Evolutionary conservation across 2,113 vertebrate genomes (phyloP).

Genomic region (Xiphorhynchus elegans): DNA sequence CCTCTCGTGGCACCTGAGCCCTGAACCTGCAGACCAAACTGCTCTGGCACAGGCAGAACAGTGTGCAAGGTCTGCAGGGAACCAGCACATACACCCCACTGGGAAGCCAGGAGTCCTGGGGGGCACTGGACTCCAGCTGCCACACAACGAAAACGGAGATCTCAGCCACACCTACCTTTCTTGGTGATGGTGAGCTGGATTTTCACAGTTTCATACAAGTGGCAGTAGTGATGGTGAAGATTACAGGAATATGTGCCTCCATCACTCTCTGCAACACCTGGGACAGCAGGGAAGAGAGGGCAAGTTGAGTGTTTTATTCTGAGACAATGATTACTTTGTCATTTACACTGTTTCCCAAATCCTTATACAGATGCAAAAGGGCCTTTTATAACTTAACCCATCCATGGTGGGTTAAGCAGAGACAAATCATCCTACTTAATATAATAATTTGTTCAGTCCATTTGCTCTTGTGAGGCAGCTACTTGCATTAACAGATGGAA

Average conservation of each 20-base stretch:
- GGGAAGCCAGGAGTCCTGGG: not conserved
- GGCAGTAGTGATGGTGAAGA: conserved; percentile 94
- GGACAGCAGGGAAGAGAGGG: not conserved
- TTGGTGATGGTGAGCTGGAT: conserved; percentile 84
- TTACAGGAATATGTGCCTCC: conserved; percentile 89
- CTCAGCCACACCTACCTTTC: conserved; percentile 70
- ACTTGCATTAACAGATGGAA: not conserved
- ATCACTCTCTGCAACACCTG: conserved; percentile 77
- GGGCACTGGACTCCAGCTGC: not conserved
- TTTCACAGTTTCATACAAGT: conserved; percentile 84
- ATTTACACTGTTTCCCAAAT: not conserved
- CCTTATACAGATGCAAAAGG: not conserved
- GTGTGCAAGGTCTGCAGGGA: not conserved
- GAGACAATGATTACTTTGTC: not conserved
- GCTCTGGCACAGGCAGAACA: not conserved
- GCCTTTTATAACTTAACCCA: not conserved
- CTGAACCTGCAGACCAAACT: not conserved
- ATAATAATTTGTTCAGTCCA: not conserved
- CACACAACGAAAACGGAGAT: not conserved
- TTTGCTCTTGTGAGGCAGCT: not conserved
- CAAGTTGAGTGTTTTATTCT: not conserved
- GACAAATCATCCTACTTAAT: not conserved
- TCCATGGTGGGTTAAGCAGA: not conserved
- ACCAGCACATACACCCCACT: not conserved
- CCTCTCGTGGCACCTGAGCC: not conserved